A percentile compares a stretch with the other conserved stretches of the same genome.
These are phyloP conservation scores for Schizotus pectinicornis DNA, from an alignment of 2,888 invertebrate genomes.

Conservation along the genomic window DNA sequence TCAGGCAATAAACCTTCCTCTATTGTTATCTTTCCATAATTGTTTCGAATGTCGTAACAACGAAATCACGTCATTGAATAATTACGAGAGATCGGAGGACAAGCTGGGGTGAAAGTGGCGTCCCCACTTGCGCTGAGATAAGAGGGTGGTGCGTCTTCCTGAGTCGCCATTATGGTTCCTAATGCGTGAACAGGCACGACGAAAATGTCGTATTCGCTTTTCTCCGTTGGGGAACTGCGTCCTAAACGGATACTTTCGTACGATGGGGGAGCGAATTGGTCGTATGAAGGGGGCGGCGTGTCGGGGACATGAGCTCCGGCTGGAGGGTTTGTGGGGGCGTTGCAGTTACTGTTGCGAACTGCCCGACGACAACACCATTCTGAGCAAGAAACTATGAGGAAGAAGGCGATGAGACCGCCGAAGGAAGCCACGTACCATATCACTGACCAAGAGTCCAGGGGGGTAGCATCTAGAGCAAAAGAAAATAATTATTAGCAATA, in stretches of 20 bases:
- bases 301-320: slow-evolving; percentile 45
- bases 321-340: slow-evolving; percentile 53
- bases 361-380: slow-evolving; percentile 62
- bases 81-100: too few relatives aligned
- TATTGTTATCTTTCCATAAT: too few relatives aligned
- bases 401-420: slow-evolving; percentile 63
- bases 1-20: too few relatives aligned
- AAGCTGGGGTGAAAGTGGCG: too few relatives aligned
- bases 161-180: slow-evolving; percentile 46
- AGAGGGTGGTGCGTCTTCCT: slow-evolving; percentile 44
- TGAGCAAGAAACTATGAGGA: slow-evolving; percentile 63
- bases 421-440: slow-evolving; percentile 66
- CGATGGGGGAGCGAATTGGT: slow-evolving; percentile 63
- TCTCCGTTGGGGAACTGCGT: slow-evolving; percentile 46
- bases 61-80: too few relatives aligned
- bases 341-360: slow-evolving; percentile 34
- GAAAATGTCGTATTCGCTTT: slow-evolving; percentile 59
- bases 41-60: too few relatives aligned
- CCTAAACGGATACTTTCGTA: slow-evolving; percentile 59
- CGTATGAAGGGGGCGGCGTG: slow-evolving; percentile 63
- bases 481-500: too few relatives aligned
- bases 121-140: slow-evolving; percentile 24
- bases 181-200: slow-evolving; percentile 60
- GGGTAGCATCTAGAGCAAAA: slow-evolving; percentile 20
- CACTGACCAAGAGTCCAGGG: slow-evolving; percentile 63